Evolutionary conservation across 2,888 invertebrate genomes (phyloP).

Genomic region (Coenonympha glycerion): DNA sequence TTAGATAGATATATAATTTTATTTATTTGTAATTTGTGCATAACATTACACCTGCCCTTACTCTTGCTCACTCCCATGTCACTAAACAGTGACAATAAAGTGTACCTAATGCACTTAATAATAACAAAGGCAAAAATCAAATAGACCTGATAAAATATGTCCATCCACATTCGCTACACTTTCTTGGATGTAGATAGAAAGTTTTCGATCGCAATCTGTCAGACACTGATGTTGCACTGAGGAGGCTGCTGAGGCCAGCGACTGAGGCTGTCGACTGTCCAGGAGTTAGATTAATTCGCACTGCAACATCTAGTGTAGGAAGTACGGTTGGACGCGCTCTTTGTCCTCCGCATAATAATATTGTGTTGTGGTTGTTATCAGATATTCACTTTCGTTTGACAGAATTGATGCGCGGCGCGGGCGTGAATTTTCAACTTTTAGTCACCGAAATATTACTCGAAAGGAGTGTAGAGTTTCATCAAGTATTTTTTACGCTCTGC

Average conservation of each 20-base stretch:
- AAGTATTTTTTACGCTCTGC: constrained; percentile 20
- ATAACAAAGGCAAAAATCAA: constrained; percentile 13
- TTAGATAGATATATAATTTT: no score
- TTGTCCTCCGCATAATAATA: constrained; percentile 45
- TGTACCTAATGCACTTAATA: background rate
- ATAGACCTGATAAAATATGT: constrained; percentile 54
- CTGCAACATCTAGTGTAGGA: constrained; percentile 50
- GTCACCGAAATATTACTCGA: constrained; percentile 22
- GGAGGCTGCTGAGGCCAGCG: constrained; percentile 22
- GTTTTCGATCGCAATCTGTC: constrained; percentile 32
- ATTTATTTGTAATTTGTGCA: no score
- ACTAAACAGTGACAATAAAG: no score
- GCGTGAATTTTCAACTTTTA: no score
- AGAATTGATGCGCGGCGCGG: constrained; percentile 38
- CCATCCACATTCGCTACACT: constrained; percentile 55
- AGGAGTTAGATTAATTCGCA: constrained; percentile 26
- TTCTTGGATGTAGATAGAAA: constrained; percentile 44
- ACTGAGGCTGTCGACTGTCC: constrained; percentile 22
- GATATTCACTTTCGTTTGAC: constrained; percentile 61
- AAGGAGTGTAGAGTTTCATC: constrained; percentile 22
- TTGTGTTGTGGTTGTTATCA: constrained; percentile 31
- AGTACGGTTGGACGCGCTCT: constrained; percentile 59
- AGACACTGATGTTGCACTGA: constrained; percentile 17
- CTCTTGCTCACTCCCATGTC: no score
- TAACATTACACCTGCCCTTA: no score